Percentiles rank a stretch among this genome's conserved stretches.
Conservation (phyloP, 1,140 invertebrate species). For the Drosophila equinoxialis region DNA sequence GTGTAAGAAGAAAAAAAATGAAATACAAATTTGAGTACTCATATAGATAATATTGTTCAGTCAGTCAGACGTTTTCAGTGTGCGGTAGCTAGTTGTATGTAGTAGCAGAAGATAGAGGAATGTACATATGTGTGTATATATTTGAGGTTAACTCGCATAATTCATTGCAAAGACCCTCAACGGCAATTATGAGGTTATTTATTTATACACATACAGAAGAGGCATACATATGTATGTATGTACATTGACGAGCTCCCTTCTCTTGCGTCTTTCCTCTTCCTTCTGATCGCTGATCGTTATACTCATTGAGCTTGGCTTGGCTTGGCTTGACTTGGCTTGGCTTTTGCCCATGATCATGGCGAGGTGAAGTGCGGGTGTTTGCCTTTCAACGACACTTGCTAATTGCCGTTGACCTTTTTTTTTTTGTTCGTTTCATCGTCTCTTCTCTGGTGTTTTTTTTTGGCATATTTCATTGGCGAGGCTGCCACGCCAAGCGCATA, state of each 20-base stretch:
- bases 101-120: slow-evolving; percentile 12
- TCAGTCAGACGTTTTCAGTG: slow-evolving; percentile 34
- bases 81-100: not conserved
- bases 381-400: slow-evolving; percentile 72
- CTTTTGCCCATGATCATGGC: slow-evolving; percentile 32
- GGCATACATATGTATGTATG: not conserved
- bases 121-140: slow-evolving; percentile 35
- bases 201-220: slow-evolving; percentile 35
- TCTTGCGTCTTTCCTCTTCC: slow-evolving; percentile 2
- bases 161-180: slow-evolving; percentile 80
- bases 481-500: slow-evolving; percentile 61
- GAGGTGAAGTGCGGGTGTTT: slow-evolving; percentile 61
- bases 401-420: slow-evolving; percentile 76
- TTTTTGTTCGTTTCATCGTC: slow-evolving; percentile 15
- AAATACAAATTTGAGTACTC: slow-evolving; percentile 41
- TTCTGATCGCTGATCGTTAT: slow-evolving; percentile 37
- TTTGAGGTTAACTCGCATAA: slow-evolving; percentile 81
- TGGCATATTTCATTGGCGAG: slow-evolving; percentile 66
- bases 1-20: not conserved
- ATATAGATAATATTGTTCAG: slow-evolving; percentile 46
- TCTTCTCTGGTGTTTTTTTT: slow-evolving; percentile 16
- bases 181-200: slow-evolving; percentile 80
- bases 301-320: slow-evolving; percentile 67
- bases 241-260: slow-evolving; percentile 2
- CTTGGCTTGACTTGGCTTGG: slow-evolving; percentile 48